Evolutionary conservation across 1,140 invertebrate genomes (phyloP).

Genomic region (Apocrypta bakeri): DNA sequence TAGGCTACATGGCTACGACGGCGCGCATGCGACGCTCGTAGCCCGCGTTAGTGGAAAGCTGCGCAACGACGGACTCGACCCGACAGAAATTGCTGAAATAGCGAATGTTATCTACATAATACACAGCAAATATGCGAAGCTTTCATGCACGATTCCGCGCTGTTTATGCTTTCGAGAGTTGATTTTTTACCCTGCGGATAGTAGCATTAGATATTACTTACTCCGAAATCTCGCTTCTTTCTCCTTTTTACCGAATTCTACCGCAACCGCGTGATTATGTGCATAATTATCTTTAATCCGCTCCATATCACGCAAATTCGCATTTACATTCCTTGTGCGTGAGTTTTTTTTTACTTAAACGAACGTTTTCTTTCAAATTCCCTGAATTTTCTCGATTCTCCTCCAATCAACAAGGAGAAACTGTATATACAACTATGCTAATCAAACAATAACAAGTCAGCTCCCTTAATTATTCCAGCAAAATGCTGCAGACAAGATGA

Average conservation of each 20-base stretch:
- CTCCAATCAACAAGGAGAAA: neutral
- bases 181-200: no score
- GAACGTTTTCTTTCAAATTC: neutral
- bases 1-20: constrained; percentile 7
- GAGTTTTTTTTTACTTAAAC: no score
- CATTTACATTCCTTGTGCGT: no score
- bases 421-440: constrained; percentile 27
- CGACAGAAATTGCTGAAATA: constrained; percentile 42
- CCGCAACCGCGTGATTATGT: no score
- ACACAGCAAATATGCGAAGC: constrained; percentile 31
- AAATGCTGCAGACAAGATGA: constrained; percentile 33
- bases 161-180: neutral
- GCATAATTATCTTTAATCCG: no score
- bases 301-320: no score
- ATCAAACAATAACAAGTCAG: constrained; percentile 23
- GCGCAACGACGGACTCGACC: neutral
- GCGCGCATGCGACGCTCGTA: constrained; percentile 2
- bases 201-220: no score
- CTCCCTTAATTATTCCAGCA: constrained; percentile 38
- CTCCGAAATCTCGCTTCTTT: no score
- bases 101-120: constrained; percentile 41
- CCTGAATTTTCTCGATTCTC: neutral
- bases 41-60: constrained; percentile 21
- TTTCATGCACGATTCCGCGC: neutral
- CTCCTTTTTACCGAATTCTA: no score